Conservation (phyloP, 1,140 invertebrate genomes). For the Tigriopus japonicus region DNA sequence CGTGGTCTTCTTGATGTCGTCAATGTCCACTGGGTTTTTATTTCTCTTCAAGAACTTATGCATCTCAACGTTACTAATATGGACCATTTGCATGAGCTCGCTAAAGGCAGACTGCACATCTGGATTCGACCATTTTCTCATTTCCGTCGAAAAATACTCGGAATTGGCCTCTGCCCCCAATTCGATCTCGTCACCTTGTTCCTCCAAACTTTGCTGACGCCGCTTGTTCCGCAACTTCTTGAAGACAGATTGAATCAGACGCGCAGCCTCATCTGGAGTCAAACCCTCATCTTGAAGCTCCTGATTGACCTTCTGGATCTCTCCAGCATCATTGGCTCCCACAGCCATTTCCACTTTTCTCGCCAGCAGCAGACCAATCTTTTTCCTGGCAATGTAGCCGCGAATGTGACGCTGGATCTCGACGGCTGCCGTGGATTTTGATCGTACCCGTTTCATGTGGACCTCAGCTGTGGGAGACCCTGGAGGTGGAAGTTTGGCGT, state of each 20-base stretch:
- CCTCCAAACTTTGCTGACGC: too few relatives aligned
- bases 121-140: not conserved
- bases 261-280: constrained; percentile 29
- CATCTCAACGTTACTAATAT: constrained; percentile 26
- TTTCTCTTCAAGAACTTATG: constrained; percentile 44
- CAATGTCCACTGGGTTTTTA: constrained; percentile 35
- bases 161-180: not conserved
- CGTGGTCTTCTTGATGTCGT: constrained; percentile 33
- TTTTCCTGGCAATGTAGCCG: constrained; percentile 15
- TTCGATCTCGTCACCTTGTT: too few relatives aligned
- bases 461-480: too few relatives aligned
- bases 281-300: constrained; percentile 25
- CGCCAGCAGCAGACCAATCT: not conserved
- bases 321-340: not conserved
- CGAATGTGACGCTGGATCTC: constrained; percentile 23
- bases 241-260: constrained; percentile 23
- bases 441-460: too few relatives aligned
- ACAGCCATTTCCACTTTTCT: not conserved
- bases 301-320: not conserved
- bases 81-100: not conserved
- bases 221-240: constrained; percentile 17
- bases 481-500: too few relatives aligned
- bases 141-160: not conserved
- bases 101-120: not conserved
- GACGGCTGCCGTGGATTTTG: constrained; percentile 9